These are phyloP conservation scores for Oreochromis mossambicus DNA, from an alignment of 2,797 vertebrate species.

Conservation along the genomic window DNA sequence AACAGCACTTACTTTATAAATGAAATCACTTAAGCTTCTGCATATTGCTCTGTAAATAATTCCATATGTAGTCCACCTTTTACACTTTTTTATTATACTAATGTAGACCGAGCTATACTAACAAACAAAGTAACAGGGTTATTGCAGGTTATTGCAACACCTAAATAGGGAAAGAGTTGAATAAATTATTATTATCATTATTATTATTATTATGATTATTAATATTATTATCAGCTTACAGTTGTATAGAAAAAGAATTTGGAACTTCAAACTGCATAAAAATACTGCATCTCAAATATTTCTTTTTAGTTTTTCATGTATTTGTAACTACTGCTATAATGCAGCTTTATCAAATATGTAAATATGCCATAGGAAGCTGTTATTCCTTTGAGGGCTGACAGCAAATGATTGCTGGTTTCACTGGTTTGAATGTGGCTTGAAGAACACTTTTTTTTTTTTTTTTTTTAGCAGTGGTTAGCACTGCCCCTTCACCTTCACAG, in stretches of 20 bases:
- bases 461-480: not conserved
- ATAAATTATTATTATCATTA: not conserved
- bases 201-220: not conserved
- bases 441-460: accelerated
- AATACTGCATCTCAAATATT: not conserved
- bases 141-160: not conserved
- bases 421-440: not conserved
- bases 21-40: conserved; percentile 1
- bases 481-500: not conserved
- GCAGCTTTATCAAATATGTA: not conserved
- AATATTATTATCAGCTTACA: too few relatives aligned
- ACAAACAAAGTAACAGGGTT: not conserved
- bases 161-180: not conserved
- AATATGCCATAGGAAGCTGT: not conserved
- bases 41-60: not conserved
- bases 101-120: not conserved
- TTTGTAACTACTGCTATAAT: not conserved
- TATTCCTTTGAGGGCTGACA: not conserved
- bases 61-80: not conserved
- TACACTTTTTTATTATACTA: not conserved
- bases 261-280: not conserved
- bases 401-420: not conserved
- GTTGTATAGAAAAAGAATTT: not conserved
- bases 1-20: not conserved
- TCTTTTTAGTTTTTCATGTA: not conserved